These are phyloP conservation scores for Gymnobelideus leadbeateri DNA, from an alignment of 2,113 vertebrate species.

Conservation along the genomic window DNA sequence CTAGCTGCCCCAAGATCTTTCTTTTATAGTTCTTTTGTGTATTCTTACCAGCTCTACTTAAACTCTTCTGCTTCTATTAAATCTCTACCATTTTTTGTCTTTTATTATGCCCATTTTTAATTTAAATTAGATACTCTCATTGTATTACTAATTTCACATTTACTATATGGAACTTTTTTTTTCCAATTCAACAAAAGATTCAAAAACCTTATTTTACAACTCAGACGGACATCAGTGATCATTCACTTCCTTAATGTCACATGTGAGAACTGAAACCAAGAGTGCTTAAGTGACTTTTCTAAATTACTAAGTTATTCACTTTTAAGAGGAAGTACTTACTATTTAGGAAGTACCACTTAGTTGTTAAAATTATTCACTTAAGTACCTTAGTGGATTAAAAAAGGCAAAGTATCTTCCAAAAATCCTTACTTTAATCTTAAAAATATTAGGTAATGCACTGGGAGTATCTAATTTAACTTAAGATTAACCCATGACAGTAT, in stretches of 20 bases:
- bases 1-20: background rate
- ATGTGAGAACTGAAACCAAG: background rate
- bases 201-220: background rate
- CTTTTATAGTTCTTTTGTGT: background rate
- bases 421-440: background rate
- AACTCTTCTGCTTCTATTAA: background rate
- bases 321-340: background rate
- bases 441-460: background rate
- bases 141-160: background rate
- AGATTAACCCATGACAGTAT: background rate
- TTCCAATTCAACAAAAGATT: background rate
- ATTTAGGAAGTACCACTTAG: background rate
- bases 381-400: background rate
- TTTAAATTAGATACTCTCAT: background rate
- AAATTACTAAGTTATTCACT: background rate
- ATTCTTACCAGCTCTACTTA: background rate
- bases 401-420: background rate
- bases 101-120: background rate
- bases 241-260: background rate
- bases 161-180: background rate
- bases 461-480: constrained; percentile 39
- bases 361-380: constrained; percentile 13
- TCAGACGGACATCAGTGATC: background rate
- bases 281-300: background rate
- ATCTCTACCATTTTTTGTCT: background rate